phyloP scores from a whole-genome alignment of 2,888 invertebrate species.

The Phymatocera aterrima region DNA sequence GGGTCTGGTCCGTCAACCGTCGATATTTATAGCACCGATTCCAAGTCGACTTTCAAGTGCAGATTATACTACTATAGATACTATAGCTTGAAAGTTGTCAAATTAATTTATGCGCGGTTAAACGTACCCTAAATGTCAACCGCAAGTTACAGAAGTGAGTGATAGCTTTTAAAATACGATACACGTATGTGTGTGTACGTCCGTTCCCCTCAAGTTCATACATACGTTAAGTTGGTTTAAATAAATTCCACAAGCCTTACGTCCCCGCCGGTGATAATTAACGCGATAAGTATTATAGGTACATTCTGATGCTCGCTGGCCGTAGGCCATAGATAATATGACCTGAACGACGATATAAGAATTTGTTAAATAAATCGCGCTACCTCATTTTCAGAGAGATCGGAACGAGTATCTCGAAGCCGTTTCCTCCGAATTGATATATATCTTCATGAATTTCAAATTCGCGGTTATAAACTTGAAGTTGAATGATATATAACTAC shows the following conservation, averaged over 20 bases:
- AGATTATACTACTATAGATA: neutral
- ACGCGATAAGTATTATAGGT: neutral
- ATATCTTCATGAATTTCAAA: too few species aligned
- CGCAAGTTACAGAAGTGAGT: constrained; percentile 14
- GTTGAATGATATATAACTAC: too few species aligned
- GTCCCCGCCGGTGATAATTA: neutral
- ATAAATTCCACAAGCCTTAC: neutral
- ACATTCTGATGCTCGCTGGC: neutral
- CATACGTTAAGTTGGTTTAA: neutral
- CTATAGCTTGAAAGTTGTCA: constrained; percentile 5
- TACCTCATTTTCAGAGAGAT: too few species aligned
- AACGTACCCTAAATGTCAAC: constrained; percentile 42
- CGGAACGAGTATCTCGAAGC: too few species aligned
- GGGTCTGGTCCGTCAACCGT: neutral
- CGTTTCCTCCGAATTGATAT: too few species aligned
- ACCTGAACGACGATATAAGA: too few species aligned
- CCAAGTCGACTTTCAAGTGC: neutral
- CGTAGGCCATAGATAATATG: too few species aligned
- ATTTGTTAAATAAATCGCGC: too few species aligned
- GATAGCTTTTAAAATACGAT: constrained; percentile 30
- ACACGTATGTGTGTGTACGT: neutral
- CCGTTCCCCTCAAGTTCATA: neutral
- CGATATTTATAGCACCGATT: constrained; percentile 26
- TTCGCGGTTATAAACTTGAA: too few species aligned
- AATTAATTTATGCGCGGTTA: constrained; percentile 37